Conservation (phyloP, 2,888 invertebrate species). For the Mesorhabditis belari region DNA sequence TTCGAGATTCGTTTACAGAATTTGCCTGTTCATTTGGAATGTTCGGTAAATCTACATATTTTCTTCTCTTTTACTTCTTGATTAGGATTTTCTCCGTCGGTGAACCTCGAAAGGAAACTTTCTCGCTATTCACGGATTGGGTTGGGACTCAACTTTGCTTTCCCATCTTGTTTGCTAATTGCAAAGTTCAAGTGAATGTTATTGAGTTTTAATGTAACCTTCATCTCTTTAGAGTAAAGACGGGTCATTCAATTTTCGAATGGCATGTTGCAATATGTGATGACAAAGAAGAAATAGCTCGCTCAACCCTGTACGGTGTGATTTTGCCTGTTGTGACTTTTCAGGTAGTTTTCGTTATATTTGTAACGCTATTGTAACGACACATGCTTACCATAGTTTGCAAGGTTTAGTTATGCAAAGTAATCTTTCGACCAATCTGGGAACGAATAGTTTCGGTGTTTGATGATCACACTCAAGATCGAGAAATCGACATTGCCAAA, state of each 20-base stretch:
- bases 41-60: constrained; percentile 13
- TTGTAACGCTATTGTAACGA: too few relatives aligned
- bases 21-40: constrained; percentile 19
- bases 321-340: constrained; percentile 33
- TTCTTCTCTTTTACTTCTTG: constrained; percentile 10
- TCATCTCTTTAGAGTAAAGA: constrained; percentile 29
- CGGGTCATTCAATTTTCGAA: constrained; percentile 41
- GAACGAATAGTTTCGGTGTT: constrained; percentile 27
- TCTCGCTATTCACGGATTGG: constrained; percentile 41
- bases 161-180: constrained; percentile 37
- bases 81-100: constrained; percentile 33
- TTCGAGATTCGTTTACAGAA: constrained; percentile 34
- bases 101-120: constrained; percentile 38
- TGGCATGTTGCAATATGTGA: constrained; percentile 49
- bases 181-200: constrained; percentile 38
- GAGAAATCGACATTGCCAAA: constrained; percentile 39
- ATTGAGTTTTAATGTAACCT: neutral
- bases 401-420: constrained; percentile 12
- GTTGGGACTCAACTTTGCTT: constrained; percentile 33
- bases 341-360: constrained; percentile 8
- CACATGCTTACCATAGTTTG: neutral
- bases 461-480: constrained; percentile 29
- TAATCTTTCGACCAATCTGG: constrained; percentile 32
- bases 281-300: constrained; percentile 35
- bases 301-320: constrained; percentile 45